phyloP scores from a whole-genome alignment of 2,113 vertebrate species.

The Onychostruthus taczanowskii region DNA sequence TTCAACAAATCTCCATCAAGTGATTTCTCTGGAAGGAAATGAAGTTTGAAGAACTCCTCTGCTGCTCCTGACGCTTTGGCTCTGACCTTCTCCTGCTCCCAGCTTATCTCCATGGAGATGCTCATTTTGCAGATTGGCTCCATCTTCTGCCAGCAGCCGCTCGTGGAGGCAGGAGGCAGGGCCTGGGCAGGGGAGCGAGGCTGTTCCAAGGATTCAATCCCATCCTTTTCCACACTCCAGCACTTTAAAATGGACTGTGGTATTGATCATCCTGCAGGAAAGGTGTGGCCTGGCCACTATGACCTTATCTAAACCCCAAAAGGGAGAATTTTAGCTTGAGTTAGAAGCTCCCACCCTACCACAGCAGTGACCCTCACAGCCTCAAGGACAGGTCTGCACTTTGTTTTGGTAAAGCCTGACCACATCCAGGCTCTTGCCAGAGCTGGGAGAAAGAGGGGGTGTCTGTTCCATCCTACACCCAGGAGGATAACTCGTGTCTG shows the following conservation, averaged over 20 bases:
- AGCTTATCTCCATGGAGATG: conserved; percentile 53
- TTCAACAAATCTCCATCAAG: conserved; percentile 71
- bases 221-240: not conserved
- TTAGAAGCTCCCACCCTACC: not conserved
- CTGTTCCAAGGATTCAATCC: not conserved
- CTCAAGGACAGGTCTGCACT: not conserved
- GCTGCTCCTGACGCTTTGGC: conserved; percentile 6
- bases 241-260: not conserved
- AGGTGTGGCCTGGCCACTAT: fast-evolving
- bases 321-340: not conserved
- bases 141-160: not conserved
- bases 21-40: conserved; percentile 66
- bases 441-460: not conserved
- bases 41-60: conserved; percentile 64
- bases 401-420: not conserved
- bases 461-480: not conserved
- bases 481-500: fast-evolving
- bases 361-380: not conserved
- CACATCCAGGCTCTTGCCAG: not conserved
- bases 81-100: conserved; percentile 37
- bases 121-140: conserved; percentile 46
- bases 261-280: not conserved
- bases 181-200: not conserved
- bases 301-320: not conserved
- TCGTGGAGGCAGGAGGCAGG: not conserved